Base-by-base conservation (phyloP, 2,797 vertebrate genomes). In the Eptatretus atami region DNA sequence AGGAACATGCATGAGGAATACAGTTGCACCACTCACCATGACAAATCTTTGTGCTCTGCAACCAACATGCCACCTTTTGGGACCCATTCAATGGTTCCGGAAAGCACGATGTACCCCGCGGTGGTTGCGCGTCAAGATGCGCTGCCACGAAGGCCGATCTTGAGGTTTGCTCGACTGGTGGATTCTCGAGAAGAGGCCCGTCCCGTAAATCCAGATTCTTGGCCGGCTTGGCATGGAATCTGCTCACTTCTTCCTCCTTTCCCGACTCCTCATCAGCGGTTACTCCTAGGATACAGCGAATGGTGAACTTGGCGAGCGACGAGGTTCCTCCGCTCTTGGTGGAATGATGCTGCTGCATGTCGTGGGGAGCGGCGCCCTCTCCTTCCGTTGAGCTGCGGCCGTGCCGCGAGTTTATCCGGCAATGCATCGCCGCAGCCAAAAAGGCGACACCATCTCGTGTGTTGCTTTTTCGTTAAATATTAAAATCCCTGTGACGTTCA, bases 231-330 rank as follows among this genome's bases (percentile, higher is more conserved):
- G 31, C 31, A 4, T 8, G 31, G 31, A 44, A 44, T 44, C 31
- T 8, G 31, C 6, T 44, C 31, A 44, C 31, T 44, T 61, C 57
- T 24, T 61, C 57, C n/a, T 24, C 25, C n/a, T 24, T 24, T n/a
- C 57, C n/a, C 9, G n/a, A n/a, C n/a, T 24, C 25, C 57, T 24
- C 57, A 12, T 61, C 57, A 10, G 57, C 25, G n/a, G n/a, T n/a
- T n/a, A 25, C 57, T 61, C 57, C 57, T 2, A 61, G 12, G 57
- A 61, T 61, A 12, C 57, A 61, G n/a, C 57, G 57, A 10, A 61
- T 61, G 57, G 57, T 61, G 57, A 61, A 61, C 25, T 61, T 61
- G 57, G 57, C n/a, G 11, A 61, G 57, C 57, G 57, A 61, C 31
- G 31, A 44, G 31, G 31, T 44, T 5, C 55, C 55, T 60, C 55